phyloP scores from a whole-genome alignment of 2,888 invertebrate species.

The Blastobasis lacticolella region DNA sequence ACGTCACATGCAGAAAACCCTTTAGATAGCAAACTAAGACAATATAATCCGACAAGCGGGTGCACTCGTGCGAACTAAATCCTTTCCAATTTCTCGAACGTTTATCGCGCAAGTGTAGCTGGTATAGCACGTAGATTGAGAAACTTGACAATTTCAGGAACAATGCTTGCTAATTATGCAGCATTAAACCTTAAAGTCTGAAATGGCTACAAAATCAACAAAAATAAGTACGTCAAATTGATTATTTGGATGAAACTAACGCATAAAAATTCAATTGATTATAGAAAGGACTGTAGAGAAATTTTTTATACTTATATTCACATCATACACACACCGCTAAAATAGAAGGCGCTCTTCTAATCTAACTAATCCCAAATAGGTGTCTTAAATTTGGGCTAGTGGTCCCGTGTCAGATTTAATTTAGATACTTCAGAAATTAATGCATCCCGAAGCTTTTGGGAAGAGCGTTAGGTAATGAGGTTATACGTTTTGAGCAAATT shows the following conservation, averaged over 20 bases:
- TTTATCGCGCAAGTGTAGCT: constrained; percentile 26
- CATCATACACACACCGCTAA: no score
- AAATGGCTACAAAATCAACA: background rate
- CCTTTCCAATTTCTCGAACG: constrained; percentile 54
- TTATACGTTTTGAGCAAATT: constrained; percentile 48
- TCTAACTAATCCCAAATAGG: no score
- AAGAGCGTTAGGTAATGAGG: constrained; percentile 56
- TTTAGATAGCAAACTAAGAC: constrained; percentile 43
- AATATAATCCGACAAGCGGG: constrained; percentile 50
- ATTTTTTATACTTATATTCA: no score
- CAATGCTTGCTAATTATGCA: constrained; percentile 5
- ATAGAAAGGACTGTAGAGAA: no score
- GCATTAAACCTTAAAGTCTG: constrained; percentile 4
- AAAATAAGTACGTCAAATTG: no score
- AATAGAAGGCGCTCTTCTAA: no score
- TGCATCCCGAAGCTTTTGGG: constrained; percentile 36
- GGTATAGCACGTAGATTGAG: background rate
- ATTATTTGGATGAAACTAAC: no score
- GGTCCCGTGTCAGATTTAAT: constrained; percentile 34
- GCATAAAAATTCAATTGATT: no score
- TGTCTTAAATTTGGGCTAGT: no score
- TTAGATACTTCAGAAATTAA: constrained; percentile 39
- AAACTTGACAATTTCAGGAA: background rate
- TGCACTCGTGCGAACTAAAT: constrained; percentile 40
- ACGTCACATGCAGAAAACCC: constrained; percentile 11